phyloP scores from a whole-genome alignment of 2,888 invertebrate species.

The Creontiades dilutus region DNA sequence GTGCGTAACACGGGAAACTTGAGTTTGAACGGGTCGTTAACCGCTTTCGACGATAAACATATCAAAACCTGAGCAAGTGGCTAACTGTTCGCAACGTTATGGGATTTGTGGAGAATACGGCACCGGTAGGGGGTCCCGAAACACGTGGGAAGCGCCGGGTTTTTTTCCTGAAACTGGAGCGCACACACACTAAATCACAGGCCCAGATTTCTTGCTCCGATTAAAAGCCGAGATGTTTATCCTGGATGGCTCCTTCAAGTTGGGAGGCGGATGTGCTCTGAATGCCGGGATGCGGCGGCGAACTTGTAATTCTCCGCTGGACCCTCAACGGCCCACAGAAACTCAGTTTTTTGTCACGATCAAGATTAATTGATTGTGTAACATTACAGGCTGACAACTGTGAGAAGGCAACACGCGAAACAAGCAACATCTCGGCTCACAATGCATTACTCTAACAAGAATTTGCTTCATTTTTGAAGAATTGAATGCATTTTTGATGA shows the following conservation, averaged over 20 bases:
- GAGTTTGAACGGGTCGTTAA: too few relatives aligned
- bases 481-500: too few relatives aligned
- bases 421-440: too few relatives aligned
- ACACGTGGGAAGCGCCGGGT: slow-evolving; percentile 43
- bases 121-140: slow-evolving; percentile 38
- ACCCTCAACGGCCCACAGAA: background rate
- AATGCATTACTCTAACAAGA: too few relatives aligned
- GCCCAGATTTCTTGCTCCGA: slow-evolving; percentile 23
- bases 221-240: slow-evolving; percentile 52
- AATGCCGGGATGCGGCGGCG: background rate
- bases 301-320: background rate
- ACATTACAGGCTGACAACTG: too few relatives aligned
- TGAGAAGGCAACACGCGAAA: too few relatives aligned
- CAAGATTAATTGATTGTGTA: too few relatives aligned
- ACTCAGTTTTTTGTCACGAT: background rate
- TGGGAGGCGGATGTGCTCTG: slow-evolving; percentile 28
- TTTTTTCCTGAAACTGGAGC: slow-evolving; percentile 52
- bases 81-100: background rate
- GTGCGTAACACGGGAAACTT: too few relatives aligned
- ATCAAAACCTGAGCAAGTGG: background rate
- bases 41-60: background rate
- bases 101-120: background rate
- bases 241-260: slow-evolving; percentile 52
- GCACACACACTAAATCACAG: slow-evolving; percentile 40
- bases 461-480: too few relatives aligned